Evolutionary conservation across 1,140 invertebrate species (phyloP).

Genomic region (Drosophila insularis): DNA sequence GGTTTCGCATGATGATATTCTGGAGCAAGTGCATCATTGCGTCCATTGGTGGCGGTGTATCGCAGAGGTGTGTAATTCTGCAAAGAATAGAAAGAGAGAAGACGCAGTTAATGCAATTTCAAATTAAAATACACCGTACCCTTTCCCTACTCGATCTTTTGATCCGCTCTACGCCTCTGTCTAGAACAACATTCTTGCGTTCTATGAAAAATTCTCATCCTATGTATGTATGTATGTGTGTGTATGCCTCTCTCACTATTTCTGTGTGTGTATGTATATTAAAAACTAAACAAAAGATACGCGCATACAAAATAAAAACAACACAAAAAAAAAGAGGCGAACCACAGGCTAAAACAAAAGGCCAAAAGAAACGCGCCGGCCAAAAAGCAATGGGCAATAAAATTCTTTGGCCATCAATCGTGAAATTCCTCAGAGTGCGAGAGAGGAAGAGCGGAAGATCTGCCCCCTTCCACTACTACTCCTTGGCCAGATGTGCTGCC

Average conservation of each 20-base stretch:
- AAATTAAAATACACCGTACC: not conserved
- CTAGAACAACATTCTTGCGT: conserved; percentile 50
- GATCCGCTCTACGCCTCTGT: conserved; percentile 29
- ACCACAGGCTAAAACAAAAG: conserved; percentile 73
- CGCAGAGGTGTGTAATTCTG: conserved; percentile 76
- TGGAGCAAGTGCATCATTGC: conserved; percentile 65
- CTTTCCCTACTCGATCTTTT: not conserved
- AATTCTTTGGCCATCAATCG: conserved; percentile 75
- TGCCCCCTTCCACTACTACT: not conserved
- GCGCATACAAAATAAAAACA: conserved; percentile 65
- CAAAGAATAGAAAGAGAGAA: not conserved
- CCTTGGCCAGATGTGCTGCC: not conserved
- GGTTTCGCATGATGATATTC: conserved; percentile 76
- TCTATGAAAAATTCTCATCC: conserved; percentile 32
- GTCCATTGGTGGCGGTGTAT: conserved; percentile 74
- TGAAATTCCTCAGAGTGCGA: conserved; percentile 61
- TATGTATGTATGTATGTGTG: not conserved
- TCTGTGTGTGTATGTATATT: conserved; percentile 38
- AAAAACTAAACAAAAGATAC: conserved; percentile 73
- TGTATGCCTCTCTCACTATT: not conserved
- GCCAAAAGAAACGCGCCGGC: conserved; percentile 52
- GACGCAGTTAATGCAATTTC: not conserved
- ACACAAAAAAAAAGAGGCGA: conserved; percentile 58
- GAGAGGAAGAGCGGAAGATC: conserved; percentile 31
- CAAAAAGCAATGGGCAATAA: conserved; percentile 72